These are phyloP conservation scores for Orientallactaga sibirica DNA, from an alignment of 2,797 vertebrate genomes.

Conservation along the genomic window DNA sequence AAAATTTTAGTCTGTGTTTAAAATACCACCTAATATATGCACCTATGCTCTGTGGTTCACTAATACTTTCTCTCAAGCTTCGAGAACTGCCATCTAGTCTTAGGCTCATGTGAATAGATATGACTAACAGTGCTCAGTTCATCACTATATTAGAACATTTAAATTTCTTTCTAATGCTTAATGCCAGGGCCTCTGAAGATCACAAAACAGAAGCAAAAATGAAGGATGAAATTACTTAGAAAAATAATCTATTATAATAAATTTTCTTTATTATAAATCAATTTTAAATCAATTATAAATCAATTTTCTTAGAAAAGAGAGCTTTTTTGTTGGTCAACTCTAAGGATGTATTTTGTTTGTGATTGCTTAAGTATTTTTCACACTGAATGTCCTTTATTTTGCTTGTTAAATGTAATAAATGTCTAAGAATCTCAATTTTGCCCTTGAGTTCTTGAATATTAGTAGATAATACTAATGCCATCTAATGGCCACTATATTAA, in stretches of 20 bases:
- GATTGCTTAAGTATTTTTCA: conserved; percentile 21
- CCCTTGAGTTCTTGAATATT: background rate
- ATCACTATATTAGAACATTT: conserved; percentile 24
- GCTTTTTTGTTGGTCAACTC: background rate
- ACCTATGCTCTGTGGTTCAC: conserved; percentile 44
- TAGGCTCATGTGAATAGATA: conserved; percentile 37
- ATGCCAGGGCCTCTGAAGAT: background rate
- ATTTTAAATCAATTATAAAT: background rate
- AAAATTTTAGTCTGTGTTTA: conserved; percentile 28
- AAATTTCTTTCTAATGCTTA: conserved; percentile 31
- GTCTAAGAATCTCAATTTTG: background rate
- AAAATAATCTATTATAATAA: conserved; percentile 9
- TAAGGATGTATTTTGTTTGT: background rate
- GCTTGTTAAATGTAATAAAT: conserved; percentile 15
- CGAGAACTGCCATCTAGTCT: conserved; percentile 39
- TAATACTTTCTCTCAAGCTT: conserved; percentile 44
- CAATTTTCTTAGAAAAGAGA: conserved; percentile 3
- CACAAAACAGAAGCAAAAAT: background rate
- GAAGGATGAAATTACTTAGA: background rate
- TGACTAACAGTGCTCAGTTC: conserved; percentile 39
- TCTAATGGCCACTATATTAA: background rate
- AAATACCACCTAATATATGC: conserved; percentile 65
- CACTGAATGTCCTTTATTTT: background rate
- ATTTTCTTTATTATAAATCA: background rate
- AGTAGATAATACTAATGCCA: background rate